Evolutionary conservation across 35 echinoderm and acorn worm species (phyloP), one percentile per base, ranked within the genome.

Genomic region (Ophioderma brevispina): DNA sequence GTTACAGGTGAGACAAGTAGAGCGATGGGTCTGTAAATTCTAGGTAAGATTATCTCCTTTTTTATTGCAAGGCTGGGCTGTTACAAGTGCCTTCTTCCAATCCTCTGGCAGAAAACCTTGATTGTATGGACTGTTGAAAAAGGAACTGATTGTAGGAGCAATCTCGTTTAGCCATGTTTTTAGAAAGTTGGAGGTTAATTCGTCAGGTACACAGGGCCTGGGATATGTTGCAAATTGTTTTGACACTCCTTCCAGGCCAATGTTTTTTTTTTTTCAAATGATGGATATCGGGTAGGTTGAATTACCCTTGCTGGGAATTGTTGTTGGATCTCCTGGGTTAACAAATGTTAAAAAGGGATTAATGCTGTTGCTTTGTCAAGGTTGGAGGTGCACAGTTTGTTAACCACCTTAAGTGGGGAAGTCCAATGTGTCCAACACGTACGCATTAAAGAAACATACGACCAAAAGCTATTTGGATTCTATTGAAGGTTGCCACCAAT

Each of bases 1-100:
- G 31, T 92, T 92, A 78, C 84, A 88, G 28, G 21, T 37, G 37
- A 92, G 46, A 81, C 85, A 87, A 18, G 91, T 87, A 92, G 85
- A 33, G 80, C 64, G 39, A 92, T 87, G 0, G 91, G 84, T 59
- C 84, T 33, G 56, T 92, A 92, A 33, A 81, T 92, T 32, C 75
- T 32, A 31, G 84, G 77, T 42, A 8, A 21, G 28, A 78, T 80
- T 87, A 87, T 80, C 76, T 37, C 23, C 91, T 84, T 64, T 87
- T 86, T 78, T 92, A 87, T 32, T 81, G 52, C 2, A 92, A 79
- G 37, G 55, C 59, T 37, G 49, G 37, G 55, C 59, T 37, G 49
- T 81, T 32, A 92, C 85, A 46, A 92, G 77, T 8, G 91, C 91
- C 36, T 80, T 70, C 18, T 63, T 80, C 85, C 91, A 92, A 18